phyloP scores from a whole-genome alignment of 2,113 vertebrate genomes.

The Chionodraco myersi region DNA sequence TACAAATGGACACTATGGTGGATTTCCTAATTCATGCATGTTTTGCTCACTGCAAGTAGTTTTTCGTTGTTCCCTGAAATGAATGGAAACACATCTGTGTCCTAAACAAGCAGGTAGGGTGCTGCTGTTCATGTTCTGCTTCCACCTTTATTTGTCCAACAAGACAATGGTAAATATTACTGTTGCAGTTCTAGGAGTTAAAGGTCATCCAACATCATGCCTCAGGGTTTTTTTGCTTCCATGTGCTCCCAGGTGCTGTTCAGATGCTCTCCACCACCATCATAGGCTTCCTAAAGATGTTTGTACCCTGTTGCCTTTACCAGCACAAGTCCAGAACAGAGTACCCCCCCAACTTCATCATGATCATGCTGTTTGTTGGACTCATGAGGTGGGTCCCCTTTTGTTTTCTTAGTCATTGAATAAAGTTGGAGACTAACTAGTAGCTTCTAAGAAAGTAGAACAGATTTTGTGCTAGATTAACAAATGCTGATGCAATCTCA shows the following conservation, averaged over 20 bases:
- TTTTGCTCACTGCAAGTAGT: neutral
- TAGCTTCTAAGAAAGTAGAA: neutral
- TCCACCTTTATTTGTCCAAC: neutral
- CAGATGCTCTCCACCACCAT: slow-evolving; percentile 97
- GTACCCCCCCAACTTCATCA: slow-evolving; percentile 93
- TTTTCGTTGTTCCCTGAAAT: neutral
- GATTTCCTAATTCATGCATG: neutral
- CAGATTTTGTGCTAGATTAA: neutral
- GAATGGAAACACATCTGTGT: neutral
- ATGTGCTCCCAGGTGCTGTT: slow-evolving; percentile 85
- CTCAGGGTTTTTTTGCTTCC: neutral
- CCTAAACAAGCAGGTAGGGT: neutral
- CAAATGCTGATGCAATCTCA: neutral
- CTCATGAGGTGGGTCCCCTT: slow-evolving; percentile 89
- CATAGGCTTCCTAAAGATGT: slow-evolving; percentile 93
- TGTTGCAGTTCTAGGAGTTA: neutral
- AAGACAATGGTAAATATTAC: neutral
- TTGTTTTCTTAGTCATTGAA: neutral
- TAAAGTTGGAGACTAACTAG: neutral
- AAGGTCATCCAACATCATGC: neutral
- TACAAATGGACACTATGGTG: neutral
- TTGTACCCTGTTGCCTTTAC: slow-evolving; percentile 92
- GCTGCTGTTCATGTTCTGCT: neutral
- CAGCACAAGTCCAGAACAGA: slow-evolving; percentile 91
- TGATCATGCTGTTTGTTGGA: slow-evolving; percentile 97